Percentiles rank a stretch among this genome's conserved stretches.
These are phyloP conservation scores for Xylocopa sonorina DNA, from an alignment of 1,140 invertebrate species.

Conservation along the genomic window DNA sequence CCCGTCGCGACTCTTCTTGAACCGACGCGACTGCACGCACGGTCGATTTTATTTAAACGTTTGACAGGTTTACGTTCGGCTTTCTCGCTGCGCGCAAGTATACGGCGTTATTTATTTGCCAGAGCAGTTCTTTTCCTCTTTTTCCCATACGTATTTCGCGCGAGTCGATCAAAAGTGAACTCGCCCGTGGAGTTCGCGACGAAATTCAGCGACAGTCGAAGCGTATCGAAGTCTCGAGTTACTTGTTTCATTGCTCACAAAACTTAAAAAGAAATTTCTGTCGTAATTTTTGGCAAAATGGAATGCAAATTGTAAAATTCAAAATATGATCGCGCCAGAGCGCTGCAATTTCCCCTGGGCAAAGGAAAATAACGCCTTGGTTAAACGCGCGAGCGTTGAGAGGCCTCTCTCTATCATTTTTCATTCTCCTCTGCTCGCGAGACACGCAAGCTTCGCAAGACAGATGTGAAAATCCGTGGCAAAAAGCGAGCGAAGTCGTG, in stretches of 20 bases:
- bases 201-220: no score
- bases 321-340: background rate
- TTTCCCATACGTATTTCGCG: background rate
- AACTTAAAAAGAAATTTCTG: no score
- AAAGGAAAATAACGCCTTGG: background rate
- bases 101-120: conserved; percentile 32
- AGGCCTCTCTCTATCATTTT: background rate
- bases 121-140: background rate
- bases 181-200: background rate
- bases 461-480: conserved; percentile 27
- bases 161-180: conserved; percentile 30
- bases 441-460: conserved; percentile 19
- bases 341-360: background rate
- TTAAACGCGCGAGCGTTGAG: background rate
- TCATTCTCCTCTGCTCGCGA: background rate
- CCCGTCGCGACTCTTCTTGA: conserved; percentile 10
- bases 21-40: background rate
- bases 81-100: conserved; percentile 17
- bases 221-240: no score
- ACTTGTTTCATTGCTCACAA: conserved; percentile 36
- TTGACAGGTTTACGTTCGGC: conserved; percentile 45
- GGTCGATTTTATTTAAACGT: conserved; percentile 34
- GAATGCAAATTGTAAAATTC: no score
- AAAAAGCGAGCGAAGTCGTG: conserved; percentile 64
- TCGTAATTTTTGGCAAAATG: no score